Conservation (phyloP, 2,888 invertebrate species). For the Tachystola acroxantha region DNA sequence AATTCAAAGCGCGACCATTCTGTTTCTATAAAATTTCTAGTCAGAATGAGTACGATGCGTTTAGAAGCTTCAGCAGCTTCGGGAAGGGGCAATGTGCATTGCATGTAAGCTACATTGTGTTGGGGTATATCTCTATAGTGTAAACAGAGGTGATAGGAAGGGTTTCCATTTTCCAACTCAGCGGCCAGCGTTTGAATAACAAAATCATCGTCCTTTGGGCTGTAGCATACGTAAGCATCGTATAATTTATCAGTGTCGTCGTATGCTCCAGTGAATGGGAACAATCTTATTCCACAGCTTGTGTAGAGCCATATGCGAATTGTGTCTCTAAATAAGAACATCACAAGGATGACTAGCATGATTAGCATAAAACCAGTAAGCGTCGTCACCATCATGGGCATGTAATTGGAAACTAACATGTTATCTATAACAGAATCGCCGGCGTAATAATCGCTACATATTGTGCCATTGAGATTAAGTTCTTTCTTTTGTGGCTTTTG, state of each 20-base stretch:
- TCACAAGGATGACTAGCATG: slow-evolving; percentile 85
- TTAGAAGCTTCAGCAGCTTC: slow-evolving; percentile 94
- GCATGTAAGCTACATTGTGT: slow-evolving; percentile 81
- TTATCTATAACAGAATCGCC: slow-evolving; percentile 89
- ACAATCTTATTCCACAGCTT: slow-evolving; percentile 90
- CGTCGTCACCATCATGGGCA: slow-evolving; percentile 89
- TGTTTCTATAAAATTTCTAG: slow-evolving; percentile 92
- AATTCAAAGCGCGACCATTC: slow-evolving; percentile 96
- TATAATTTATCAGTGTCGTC: slow-evolving; percentile 92
- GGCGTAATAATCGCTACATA: slow-evolving; percentile 91
- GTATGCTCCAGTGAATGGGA: slow-evolving; percentile 83
- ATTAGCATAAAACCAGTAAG: slow-evolving; percentile 87
- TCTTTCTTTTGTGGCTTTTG: slow-evolving; percentile 85
- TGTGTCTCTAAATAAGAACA: slow-evolving; percentile 91
- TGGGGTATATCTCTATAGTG: slow-evolving; percentile 92
- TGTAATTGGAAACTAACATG: slow-evolving; percentile 89
- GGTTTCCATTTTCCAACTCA: slow-evolving; percentile 89
- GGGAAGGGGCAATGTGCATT: slow-evolving; percentile 85
- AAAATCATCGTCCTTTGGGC: slow-evolving; percentile 94
- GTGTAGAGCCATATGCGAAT: slow-evolving; percentile 93
- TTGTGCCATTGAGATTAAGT: slow-evolving; percentile 89
- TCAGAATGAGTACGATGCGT: slow-evolving; percentile 90
- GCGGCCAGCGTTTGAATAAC: slow-evolving; percentile 91
- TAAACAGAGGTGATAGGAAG: slow-evolving; percentile 89
- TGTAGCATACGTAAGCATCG: slow-evolving; percentile 96